These are phyloP conservation scores for Enteromius argenteus DNA, from an alignment of 2,797 vertebrate species.

Conservation along the genomic window DNA sequence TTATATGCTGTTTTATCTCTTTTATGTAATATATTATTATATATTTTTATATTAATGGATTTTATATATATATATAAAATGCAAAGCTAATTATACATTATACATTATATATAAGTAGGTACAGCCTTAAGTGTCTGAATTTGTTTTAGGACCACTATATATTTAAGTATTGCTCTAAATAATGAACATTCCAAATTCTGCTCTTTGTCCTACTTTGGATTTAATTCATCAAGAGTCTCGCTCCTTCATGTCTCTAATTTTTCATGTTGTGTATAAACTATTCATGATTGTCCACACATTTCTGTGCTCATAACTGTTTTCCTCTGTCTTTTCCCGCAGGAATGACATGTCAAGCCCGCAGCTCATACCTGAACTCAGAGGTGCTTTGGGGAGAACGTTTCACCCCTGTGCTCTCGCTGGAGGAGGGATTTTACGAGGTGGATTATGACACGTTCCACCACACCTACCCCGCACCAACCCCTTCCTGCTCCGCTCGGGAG, in stretches of 20 bases:
- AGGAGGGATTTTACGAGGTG: conserved; percentile 89
- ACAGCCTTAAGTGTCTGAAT: not conserved
- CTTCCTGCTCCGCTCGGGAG: conserved; percentile 64
- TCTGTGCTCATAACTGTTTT: not conserved
- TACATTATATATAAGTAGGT: not conserved
- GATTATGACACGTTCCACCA: conserved; percentile 84
- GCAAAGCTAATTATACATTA: not conserved
- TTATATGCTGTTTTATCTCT: too few relatives aligned
- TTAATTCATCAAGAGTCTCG: not conserved
- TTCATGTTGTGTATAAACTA: not conserved
- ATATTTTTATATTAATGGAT: too few relatives aligned
- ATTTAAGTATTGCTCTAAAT: not conserved
- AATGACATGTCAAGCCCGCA: conserved; percentile 89
- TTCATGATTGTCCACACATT: not conserved
- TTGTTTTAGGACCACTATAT: not conserved
- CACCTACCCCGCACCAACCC: conserved; percentile 68
- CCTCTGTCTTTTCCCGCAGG: conserved; percentile 63
- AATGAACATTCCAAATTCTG: not conserved
- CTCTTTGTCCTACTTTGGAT: conserved; percentile 17
- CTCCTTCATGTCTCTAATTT: not conserved
- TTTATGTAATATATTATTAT: too few relatives aligned
- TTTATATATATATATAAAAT: not conserved
- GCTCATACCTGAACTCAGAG: conserved; percentile 88
- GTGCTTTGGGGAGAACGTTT: conserved; percentile 84
- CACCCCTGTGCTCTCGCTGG: conserved; percentile 71